Evolutionary conservation across 2,113 vertebrate species (phyloP), one percentile per base, ranked within the genome.

Genomic region (Sceloporus tristichus): DNA sequence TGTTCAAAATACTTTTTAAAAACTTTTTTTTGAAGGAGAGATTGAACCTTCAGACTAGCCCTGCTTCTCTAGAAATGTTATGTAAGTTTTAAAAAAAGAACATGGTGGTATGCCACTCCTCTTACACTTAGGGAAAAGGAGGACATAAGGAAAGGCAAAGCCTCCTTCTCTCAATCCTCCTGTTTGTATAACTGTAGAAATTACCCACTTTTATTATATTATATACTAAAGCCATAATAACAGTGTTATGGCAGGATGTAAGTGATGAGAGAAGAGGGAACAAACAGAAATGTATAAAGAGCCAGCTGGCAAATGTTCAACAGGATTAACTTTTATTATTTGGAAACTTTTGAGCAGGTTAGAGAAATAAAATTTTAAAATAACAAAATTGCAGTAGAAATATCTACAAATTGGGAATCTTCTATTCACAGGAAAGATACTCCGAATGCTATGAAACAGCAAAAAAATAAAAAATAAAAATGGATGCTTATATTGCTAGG

Each of bases 91-190:
- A 75, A 23, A 78, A 27, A 0, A 19, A 74, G 7, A 84, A 23
- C 74, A 0, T 16, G 83, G 34, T 0, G 0, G 62, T 75, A 0
- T 0, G 11, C 74, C 8, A 0, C 0, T 38, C 3, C 53, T 23
- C 54, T 7, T 19, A 23, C 56, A 2, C 2, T 42, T n/a, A 25
- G 40, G 54, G 71, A 29, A 21, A 75, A 65, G 73, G 0, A 27
- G 73, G 40, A 21, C 0, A 80, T 19, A 21, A 19, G 88, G 25
- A 23, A 77, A 68, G 85, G 87, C 25, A 79, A 71, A 88, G 78
- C 14, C 7, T n/a, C 75, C 11, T 78, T 18, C 9, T 77, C 56
- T 79, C 40, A 16, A 0, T 0, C 59, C 1, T 23, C 62, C 77
- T 34, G 2, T 16, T 84, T 9, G 1, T 48, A 27, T 1, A 40